Percentiles rank a stretch among this genome's conserved stretches.
Evolutionary conservation across 2,113 vertebrate species (phyloP).

Genomic region (Xyliphius kryptos): DNA sequence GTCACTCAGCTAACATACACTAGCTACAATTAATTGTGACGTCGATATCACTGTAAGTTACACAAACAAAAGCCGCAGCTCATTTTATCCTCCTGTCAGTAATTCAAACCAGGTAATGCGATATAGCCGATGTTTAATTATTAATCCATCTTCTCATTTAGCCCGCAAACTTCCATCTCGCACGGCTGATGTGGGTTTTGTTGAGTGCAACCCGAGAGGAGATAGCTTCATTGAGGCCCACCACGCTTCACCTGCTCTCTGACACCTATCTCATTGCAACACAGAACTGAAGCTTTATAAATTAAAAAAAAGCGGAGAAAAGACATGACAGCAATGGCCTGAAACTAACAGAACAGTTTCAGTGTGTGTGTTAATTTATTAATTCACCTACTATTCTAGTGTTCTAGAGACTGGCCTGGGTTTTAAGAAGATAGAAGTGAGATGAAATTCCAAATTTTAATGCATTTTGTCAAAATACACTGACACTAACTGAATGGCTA

Average conservation of each 20-base stretch:
- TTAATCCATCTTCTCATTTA: constrained; percentile 46
- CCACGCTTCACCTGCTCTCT: constrained; percentile 31
- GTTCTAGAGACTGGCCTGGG: constrained; percentile 39
- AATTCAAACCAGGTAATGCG: constrained; percentile 47
- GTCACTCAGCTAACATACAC: constrained; percentile 6
- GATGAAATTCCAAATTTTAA: constrained; percentile 58
- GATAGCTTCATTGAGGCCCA: constrained; percentile 23
- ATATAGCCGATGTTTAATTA: constrained; percentile 54
- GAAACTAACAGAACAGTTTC: constrained; percentile 34
- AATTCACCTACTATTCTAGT: constrained; percentile 49
- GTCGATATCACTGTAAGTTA: constrained; percentile 6
- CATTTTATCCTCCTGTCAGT: constrained; percentile 26
- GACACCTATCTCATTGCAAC: constrained; percentile 15
- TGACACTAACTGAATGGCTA: too few relatives aligned
- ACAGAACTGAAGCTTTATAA: constrained; percentile 30
- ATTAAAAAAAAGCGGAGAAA: constrained; percentile 25
- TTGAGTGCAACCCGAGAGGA: constrained; percentile 29
- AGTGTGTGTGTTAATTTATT: constrained; percentile 58
- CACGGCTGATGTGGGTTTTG: constrained; percentile 33
- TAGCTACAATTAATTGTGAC: constrained; percentile 8
- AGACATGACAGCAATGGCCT: neutral
- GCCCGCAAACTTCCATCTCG: constrained; percentile 17
- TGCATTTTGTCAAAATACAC: constrained; percentile 47
- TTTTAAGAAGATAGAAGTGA: constrained; percentile 55
- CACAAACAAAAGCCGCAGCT: constrained; percentile 24